These are phyloP conservation scores for Hafferia zeledoni DNA, from an alignment of 2,797 vertebrate genomes.

Conservation along the genomic window DNA sequence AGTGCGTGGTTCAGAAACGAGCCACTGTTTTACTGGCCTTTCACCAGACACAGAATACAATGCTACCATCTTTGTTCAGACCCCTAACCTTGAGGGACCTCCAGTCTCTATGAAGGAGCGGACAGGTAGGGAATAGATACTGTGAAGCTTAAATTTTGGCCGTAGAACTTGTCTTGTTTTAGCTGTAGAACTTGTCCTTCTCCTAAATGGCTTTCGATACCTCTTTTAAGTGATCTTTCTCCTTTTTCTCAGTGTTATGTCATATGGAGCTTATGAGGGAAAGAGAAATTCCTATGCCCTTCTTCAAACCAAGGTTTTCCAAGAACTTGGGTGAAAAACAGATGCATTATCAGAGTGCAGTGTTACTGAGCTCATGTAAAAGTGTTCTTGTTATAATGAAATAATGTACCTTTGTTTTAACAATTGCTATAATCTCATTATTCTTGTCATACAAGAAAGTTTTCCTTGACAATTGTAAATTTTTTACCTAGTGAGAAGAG, in stretches of 20 bases:
- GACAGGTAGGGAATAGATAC: constrained; percentile 81
- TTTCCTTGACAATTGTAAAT: background rate
- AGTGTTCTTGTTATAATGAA: background rate
- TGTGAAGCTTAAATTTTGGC: background rate
- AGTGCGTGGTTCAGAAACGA: constrained; percentile 88
- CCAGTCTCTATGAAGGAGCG: constrained; percentile 85
- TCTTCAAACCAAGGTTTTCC: background rate
- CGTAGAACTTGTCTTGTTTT: background rate
- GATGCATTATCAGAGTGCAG: background rate
- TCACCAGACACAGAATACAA: constrained; percentile 88
- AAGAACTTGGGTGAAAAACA: background rate
- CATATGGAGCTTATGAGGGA: background rate
- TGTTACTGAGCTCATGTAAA: background rate
- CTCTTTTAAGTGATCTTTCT: background rate
- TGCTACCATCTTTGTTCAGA: constrained; percentile 91
- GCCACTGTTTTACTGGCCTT: constrained; percentile 92
- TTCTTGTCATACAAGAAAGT: background rate
- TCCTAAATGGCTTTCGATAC: background rate
- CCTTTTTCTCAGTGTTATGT: background rate
- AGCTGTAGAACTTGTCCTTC: background rate
- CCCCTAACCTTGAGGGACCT: constrained; percentile 93
- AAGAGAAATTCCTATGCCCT: background rate
- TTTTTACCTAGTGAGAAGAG: background rate
- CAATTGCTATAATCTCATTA: background rate
- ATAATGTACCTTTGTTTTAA: background rate